Evolutionary conservation across 2,113 vertebrate genomes (phyloP).

Genomic region (Motacilla tschutschensis): DNA sequence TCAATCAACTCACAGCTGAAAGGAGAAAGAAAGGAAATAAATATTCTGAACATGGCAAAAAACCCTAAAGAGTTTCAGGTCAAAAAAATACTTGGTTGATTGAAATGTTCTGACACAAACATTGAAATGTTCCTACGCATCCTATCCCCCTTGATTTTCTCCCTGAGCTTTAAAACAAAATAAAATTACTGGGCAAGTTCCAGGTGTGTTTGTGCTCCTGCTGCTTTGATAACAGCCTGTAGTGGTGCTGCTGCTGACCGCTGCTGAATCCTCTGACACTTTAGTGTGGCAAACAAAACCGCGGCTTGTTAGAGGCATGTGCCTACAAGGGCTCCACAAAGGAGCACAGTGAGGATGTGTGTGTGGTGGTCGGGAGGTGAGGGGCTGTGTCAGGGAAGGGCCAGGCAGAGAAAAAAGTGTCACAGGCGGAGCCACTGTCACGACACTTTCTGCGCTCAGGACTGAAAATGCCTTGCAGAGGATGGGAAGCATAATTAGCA

Average conservation of each 20-base stretch:
- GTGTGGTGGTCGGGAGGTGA: accelerated
- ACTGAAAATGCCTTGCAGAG: slow-evolving; percentile 14
- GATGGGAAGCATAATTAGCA: slow-evolving; percentile 17
- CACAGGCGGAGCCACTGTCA: neutral
- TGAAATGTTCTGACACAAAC: neutral
- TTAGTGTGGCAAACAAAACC: neutral
- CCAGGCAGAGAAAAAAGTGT: neutral
- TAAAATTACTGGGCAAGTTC: neutral
- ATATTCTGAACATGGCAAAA: neutral
- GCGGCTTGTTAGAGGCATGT: neutral
- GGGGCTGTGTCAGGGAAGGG: neutral
- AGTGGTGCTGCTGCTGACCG: neutral
- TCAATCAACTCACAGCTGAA: neutral
- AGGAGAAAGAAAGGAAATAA: neutral
- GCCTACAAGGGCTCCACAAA: neutral
- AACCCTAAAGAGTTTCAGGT: neutral
- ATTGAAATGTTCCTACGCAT: neutral
- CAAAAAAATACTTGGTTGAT: neutral
- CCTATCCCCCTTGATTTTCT: neutral
- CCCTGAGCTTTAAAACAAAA: neutral
- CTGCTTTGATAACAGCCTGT: neutral
- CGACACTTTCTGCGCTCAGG: neutral
- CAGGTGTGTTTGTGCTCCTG: neutral
- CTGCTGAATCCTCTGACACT: neutral
- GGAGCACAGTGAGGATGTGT: neutral